phyloP scores from a whole-genome alignment of 1,140 invertebrate species.

The Hylaeus anthracinus region DNA sequence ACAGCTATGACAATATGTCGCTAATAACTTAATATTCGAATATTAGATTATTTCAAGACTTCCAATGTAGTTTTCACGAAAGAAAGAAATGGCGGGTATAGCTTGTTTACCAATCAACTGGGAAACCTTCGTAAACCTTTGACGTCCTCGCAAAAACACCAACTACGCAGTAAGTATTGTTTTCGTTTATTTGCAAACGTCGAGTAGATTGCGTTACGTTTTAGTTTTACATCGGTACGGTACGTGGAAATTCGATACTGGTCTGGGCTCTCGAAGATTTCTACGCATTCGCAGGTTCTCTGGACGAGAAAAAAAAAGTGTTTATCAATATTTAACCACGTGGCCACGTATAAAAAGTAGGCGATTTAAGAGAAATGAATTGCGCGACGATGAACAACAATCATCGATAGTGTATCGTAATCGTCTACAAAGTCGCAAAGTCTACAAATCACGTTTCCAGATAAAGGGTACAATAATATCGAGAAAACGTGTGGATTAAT shows the following conservation, averaged over 20 bases:
- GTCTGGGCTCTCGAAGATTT: not conserved
- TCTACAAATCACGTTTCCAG: not conserved
- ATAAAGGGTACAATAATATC: not conserved
- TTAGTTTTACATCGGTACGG: not conserved
- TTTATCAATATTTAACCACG: not conserved
- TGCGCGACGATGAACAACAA: not conserved
- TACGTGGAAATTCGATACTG: not conserved
- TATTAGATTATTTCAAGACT: too few species aligned
- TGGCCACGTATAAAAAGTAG: not conserved
- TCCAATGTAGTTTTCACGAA: too few species aligned
- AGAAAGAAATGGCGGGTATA: not conserved
- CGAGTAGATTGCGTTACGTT: not conserved
- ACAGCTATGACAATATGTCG: too few species aligned
- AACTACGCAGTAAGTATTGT: not conserved
- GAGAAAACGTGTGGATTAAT: conserved; percentile 13
- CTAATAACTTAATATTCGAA: too few species aligned
- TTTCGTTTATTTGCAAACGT: conserved; percentile 19
- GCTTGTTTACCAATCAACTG: conserved; percentile 5
- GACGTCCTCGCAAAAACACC: not conserved
- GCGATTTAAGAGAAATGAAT: not conserved
- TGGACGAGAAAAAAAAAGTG: not conserved
- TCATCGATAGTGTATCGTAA: not conserved
- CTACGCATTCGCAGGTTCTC: not conserved
- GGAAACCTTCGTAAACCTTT: not conserved
- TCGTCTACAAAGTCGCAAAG: not conserved